Evolutionary conservation across 2,888 invertebrate genomes (phyloP).

Genomic region (Mesorhabditis belari): DNA sequence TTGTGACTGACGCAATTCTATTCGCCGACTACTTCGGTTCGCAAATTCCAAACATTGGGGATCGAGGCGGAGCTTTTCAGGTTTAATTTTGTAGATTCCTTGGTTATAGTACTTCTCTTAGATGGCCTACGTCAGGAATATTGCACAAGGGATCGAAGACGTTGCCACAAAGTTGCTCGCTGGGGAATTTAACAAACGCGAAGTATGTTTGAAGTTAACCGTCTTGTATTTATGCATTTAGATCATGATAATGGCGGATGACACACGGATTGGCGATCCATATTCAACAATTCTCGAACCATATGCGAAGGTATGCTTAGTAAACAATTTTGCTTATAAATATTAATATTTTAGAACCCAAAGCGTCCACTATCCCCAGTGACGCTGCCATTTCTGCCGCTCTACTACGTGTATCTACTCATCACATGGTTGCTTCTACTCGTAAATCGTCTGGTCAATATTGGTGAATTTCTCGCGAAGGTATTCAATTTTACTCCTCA

Average conservation of each 20-base stretch:
- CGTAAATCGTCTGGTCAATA: constrained; percentile 7
- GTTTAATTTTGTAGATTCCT: constrained; percentile 9
- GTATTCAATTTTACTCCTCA: neutral
- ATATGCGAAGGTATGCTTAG: constrained; percentile 13
- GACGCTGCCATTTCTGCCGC: constrained; percentile 22
- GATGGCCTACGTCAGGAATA: constrained; percentile 45
- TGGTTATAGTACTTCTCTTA: constrained; percentile 7
- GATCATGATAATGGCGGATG: constrained; percentile 31
- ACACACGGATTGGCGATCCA: constrained; percentile 20
- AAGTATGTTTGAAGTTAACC: neutral
- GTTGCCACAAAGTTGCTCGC: constrained; percentile 2
- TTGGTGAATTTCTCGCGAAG: neutral
- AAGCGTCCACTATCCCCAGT: constrained; percentile 9
- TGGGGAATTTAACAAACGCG: neutral
- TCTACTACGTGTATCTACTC: constrained; percentile 26
- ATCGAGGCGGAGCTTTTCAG: constrained; percentile 39
- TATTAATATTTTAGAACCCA: constrained; percentile 11
- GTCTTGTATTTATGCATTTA: constrained; percentile 15
- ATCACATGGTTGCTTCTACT: constrained; percentile 11
- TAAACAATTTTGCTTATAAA: constrained; percentile 2
- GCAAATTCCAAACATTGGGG: constrained; percentile 33
- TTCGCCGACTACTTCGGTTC: constrained; percentile 13
- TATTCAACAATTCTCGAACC: constrained; percentile 24
- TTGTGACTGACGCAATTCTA: constrained; percentile 30
- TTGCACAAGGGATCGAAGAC: constrained; percentile 26